These are phyloP conservation scores for Drosophila yakuba DNA, from an alignment of 1,140 invertebrate genomes.

Conservation along the genomic window DNA sequence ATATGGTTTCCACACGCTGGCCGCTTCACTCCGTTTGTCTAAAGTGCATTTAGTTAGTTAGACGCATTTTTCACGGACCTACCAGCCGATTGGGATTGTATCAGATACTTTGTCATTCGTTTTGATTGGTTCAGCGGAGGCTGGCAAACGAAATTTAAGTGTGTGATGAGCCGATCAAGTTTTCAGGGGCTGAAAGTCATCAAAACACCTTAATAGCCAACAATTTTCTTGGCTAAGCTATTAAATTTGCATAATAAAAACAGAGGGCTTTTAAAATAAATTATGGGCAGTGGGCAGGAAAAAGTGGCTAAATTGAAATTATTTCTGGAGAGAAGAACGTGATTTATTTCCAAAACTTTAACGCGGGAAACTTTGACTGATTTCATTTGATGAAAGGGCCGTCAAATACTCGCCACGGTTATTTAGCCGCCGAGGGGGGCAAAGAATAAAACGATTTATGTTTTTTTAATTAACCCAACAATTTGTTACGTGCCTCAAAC, in stretches of 20 bases:
- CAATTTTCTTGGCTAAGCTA: constrained; percentile 46
- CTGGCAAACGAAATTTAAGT: constrained; percentile 37
- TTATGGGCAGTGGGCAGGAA: constrained; percentile 14
- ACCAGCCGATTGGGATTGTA: constrained; percentile 15
- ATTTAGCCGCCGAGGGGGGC: constrained; percentile 24
- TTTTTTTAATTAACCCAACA: constrained; percentile 84
- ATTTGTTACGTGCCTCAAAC: constrained; percentile 84
- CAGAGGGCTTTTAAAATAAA: constrained; percentile 22
- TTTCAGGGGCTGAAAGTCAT: constrained; percentile 44
- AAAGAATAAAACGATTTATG: constrained; percentile 82
- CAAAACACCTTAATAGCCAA: constrained; percentile 50
- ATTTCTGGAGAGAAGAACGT: constrained; percentile 31
- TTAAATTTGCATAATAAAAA: constrained; percentile 60
- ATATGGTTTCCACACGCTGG: constrained; percentile 35
- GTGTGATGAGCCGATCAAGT: constrained; percentile 47
- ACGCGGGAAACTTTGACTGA: constrained; percentile 42
- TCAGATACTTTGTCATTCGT: constrained; percentile 66
- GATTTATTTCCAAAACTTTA: constrained; percentile 39
- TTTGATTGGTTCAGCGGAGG: constrained; percentile 58
- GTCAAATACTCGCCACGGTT: constrained; percentile 58
- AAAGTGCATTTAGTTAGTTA: constrained; percentile 18
- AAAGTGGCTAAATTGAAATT: constrained; percentile 54
- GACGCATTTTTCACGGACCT: constrained; percentile 17
- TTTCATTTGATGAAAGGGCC: constrained; percentile 70
- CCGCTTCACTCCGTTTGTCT: constrained; percentile 4